Evolutionary conservation across 2,797 vertebrate genomes (phyloP).

Genomic region (Geotrypetes seraphini): DNA sequence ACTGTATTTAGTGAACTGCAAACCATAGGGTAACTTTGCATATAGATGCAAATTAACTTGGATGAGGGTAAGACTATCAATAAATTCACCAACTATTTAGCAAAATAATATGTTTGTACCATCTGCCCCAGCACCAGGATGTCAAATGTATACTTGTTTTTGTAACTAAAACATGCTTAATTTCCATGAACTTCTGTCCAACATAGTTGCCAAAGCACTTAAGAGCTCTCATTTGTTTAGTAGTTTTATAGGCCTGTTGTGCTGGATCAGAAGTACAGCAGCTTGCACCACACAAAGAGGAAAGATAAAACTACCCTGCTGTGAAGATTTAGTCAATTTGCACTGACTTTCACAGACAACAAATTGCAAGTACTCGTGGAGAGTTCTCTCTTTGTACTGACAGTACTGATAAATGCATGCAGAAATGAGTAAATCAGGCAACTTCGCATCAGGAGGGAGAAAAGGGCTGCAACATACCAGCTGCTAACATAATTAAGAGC

Average conservation of each 20-base stretch:
- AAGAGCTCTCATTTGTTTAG: constrained; percentile 44
- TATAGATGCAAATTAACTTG: constrained; percentile 17
- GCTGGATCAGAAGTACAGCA: constrained; percentile 47
- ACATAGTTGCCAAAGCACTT: constrained; percentile 47
- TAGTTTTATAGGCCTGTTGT: constrained; percentile 53
- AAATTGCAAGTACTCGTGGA: constrained; percentile 55
- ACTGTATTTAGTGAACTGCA: constrained; percentile 11
- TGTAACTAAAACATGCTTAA: constrained; percentile 33
- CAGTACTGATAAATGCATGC: constrained; percentile 51
- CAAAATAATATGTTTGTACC: constrained; percentile 35
- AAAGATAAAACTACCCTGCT: constrained; percentile 52
- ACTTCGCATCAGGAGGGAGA: constrained; percentile 51
- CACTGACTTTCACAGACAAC: constrained; percentile 55
- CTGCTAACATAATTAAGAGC: constrained; percentile 69
- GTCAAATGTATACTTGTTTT: constrained; percentile 20
- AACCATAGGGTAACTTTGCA: not conserved
- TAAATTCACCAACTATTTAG: constrained; percentile 31
- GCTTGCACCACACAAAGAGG: constrained; percentile 42
- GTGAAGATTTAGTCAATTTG: constrained; percentile 54
- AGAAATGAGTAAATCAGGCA: constrained; percentile 58
- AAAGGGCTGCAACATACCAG: constrained; percentile 53
- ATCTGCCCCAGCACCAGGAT: constrained; percentile 25
- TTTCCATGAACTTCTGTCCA: constrained; percentile 38
- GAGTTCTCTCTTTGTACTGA: constrained; percentile 45
- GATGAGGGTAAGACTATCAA: constrained; percentile 21